Percentiles rank a stretch among this genome's conserved stretches.
Conservation (phyloP, 2,888 invertebrate genomes). For the Synergus itoensis region DNA sequence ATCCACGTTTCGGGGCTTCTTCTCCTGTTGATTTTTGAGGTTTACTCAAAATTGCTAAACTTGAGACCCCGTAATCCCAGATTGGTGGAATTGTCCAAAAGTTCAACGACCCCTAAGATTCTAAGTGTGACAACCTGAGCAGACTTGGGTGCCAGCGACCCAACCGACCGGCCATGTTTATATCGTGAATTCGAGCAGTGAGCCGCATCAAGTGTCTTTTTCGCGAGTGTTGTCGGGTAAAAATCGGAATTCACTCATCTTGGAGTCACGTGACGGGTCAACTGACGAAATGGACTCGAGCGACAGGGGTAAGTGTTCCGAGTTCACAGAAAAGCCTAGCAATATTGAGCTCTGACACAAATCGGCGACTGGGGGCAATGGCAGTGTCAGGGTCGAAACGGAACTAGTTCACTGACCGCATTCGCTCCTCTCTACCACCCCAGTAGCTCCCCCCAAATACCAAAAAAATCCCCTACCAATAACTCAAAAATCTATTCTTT, state of each 20-base stretch:
- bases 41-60: neutral
- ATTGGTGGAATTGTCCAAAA: slow-evolving; percentile 52
- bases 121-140: slow-evolving; percentile 67
- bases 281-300: slow-evolving; percentile 70
- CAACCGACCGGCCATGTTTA: slow-evolving; percentile 76
- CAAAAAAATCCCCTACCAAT: slow-evolving; percentile 34
- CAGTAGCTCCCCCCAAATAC: slow-evolving; percentile 41
- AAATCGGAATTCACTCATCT: slow-evolving; percentile 42
- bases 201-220: slow-evolving; percentile 59
- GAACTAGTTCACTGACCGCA: slow-evolving; percentile 83
- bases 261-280: slow-evolving; percentile 50
- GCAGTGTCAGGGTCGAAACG: slow-evolving; percentile 82
- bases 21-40: neutral
- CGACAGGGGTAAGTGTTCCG: slow-evolving; percentile 73
- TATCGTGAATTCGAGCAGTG: slow-evolving; percentile 71
- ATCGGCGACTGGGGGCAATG: slow-evolving; percentile 79
- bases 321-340: slow-evolving; percentile 55
- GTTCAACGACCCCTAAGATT: slow-evolving; percentile 75
- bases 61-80: neutral
- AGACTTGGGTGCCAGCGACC: slow-evolving; percentile 46
- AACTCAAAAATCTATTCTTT: neutral
- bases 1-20: neutral
- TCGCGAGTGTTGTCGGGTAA: slow-evolving; percentile 58
- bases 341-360: slow-evolving; percentile 75
- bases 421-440: slow-evolving; percentile 64